phyloP scores from a whole-genome alignment of 2,113 vertebrate species.

The pig (Sus scrofa) region DNA sequence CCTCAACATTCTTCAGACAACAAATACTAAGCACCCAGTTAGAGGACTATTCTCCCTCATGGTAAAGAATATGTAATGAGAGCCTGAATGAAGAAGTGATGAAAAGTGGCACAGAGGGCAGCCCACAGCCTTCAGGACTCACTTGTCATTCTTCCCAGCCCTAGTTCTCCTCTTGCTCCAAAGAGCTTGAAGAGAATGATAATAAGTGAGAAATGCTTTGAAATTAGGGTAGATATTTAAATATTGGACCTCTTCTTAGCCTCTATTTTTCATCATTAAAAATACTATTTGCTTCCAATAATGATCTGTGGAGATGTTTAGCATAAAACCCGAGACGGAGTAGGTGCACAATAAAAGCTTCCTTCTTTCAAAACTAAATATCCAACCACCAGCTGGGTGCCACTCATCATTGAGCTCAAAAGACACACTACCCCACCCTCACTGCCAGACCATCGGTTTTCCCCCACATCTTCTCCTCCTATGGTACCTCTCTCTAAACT shows the following conservation, averaged over 20 bases:
- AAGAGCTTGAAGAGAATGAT: background rate
- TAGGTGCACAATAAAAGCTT: background rate
- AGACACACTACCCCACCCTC: background rate
- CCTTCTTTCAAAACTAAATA: constrained; percentile 29
- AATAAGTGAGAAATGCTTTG: background rate
- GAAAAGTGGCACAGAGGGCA: background rate
- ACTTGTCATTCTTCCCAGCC: background rate
- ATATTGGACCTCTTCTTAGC: constrained; percentile 20
- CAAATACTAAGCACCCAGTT: background rate
- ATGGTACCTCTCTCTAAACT: background rate
- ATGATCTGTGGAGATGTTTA: background rate
- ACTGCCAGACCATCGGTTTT: too few relatives aligned
- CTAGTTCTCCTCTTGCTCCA: background rate
- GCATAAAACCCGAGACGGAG: background rate
- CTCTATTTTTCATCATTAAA: background rate
- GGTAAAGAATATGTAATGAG: background rate
- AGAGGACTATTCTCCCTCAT: background rate
- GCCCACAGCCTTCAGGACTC: background rate
- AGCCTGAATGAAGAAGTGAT: background rate
- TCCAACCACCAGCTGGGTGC: background rate
- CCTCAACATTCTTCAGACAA: background rate
- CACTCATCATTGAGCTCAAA: background rate
- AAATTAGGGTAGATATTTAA: constrained; percentile 12
- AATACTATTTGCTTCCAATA: constrained; percentile 23
- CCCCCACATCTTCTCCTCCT: background rate